Percentiles rank a stretch among this genome's conserved stretches.
phyloP scores from a whole-genome alignment of 2,888 invertebrate genomes.

The Agriotes lineatus region DNA sequence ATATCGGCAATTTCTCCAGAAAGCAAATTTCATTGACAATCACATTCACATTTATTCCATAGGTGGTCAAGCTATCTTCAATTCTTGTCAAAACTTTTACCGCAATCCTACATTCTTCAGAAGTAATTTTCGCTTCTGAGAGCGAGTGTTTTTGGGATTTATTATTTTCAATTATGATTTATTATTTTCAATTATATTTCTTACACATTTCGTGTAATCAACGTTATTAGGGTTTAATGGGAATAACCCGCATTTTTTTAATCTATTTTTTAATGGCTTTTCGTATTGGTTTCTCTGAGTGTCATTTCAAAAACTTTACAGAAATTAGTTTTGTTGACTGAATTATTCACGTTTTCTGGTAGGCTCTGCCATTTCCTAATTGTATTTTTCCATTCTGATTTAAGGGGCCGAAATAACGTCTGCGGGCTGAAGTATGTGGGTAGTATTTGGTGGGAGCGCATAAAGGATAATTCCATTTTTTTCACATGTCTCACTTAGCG shows the following conservation, averaged over 20 bases:
- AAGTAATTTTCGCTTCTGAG: neutral
- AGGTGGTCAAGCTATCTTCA: neutral
- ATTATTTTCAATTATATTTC: slow-evolving; percentile 44
- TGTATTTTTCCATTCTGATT: slow-evolving; percentile 47
- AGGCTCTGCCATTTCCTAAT: slow-evolving; percentile 36
- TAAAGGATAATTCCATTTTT: slow-evolving; percentile 21
- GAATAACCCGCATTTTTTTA: slow-evolving; percentile 49
- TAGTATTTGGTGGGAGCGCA: slow-evolving; percentile 29
- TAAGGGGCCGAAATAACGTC: slow-evolving; percentile 23
- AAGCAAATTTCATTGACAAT: neutral
- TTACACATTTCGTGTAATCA: slow-evolving; percentile 49
- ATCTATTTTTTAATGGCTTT: too few relatives aligned
- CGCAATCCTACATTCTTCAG: neutral
- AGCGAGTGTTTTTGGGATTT: neutral
- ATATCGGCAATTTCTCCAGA: neutral
- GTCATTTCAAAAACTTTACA: slow-evolving; percentile 44
- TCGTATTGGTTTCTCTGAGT: slow-evolving; percentile 25
- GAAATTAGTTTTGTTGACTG: slow-evolving; percentile 51
- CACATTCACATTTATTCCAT: slow-evolving; percentile 5
- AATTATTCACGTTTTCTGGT: slow-evolving; percentile 34
- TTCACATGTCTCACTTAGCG: slow-evolving; percentile 45
- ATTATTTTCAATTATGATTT: too few relatives aligned
- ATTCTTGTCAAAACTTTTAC: neutral
- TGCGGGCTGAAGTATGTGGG: slow-evolving; percentile 40
- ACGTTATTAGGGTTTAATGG: slow-evolving; percentile 47